Evolutionary conservation across 2,797 vertebrate genomes (phyloP).

Genomic region (Pangasius djambal): DNA sequence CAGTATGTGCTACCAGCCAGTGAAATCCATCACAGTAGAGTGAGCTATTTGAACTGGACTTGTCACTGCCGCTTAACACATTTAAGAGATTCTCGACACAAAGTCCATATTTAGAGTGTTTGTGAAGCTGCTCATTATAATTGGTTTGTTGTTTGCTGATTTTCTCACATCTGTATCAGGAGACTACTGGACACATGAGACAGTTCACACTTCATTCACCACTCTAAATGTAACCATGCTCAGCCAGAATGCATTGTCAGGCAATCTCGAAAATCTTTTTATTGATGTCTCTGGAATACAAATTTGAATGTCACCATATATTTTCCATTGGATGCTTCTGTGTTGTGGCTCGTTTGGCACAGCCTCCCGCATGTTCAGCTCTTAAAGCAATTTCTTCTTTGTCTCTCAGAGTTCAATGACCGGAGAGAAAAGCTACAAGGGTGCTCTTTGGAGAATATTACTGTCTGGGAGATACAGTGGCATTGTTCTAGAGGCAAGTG

Average conservation of each 20-base stretch:
- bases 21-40: slow-evolving; percentile 44
- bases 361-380: slow-evolving; percentile 18
- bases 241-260: slow-evolving; percentile 35
- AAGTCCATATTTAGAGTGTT: slow-evolving; percentile 55
- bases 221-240: slow-evolving; percentile 9
- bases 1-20: slow-evolving; percentile 39
- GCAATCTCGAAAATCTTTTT: slow-evolving; percentile 20
- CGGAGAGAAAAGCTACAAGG: slow-evolving; percentile 51
- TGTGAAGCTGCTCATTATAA: slow-evolving; percentile 49
- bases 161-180: slow-evolving; percentile 20
- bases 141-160: slow-evolving; percentile 22
- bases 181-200: slow-evolving; percentile 27
- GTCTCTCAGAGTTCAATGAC: slow-evolving; percentile 53
- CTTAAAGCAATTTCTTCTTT: slow-evolving; percentile 55
- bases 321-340: slow-evolving; percentile 42
- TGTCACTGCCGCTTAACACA: slow-evolving; percentile 27
- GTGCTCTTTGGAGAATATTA: slow-evolving; percentile 53
- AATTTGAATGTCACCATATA: slow-evolving; percentile 44
- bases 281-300: slow-evolving; percentile 8
- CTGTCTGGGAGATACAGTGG: slow-evolving; percentile 43
- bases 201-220: slow-evolving; percentile 24
- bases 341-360: slow-evolving; percentile 36
- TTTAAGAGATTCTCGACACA: slow-evolving; percentile 47
- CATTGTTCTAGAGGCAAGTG: slow-evolving; percentile 50
- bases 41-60: slow-evolving; percentile 52